These are phyloP conservation scores for Wasmannia auropunctata DNA, from an alignment of 1,140 invertebrate genomes.

Conservation along the genomic window DNA sequence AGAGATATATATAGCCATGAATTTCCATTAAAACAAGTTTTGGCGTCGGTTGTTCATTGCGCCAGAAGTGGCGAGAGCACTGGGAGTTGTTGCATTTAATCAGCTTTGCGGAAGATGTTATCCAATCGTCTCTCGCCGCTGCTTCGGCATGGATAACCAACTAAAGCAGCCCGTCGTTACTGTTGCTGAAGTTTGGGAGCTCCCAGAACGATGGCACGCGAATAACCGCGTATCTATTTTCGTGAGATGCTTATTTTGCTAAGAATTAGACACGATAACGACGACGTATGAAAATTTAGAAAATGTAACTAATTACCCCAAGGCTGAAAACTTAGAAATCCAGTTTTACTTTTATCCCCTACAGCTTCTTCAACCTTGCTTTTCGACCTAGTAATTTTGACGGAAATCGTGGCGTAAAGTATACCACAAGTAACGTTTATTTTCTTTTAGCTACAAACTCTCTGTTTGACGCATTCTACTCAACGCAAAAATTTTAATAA, in stretches of 20 bases:
- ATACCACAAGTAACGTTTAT: background rate
- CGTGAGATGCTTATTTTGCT: background rate
- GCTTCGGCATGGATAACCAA: constrained; percentile 28
- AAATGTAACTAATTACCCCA: background rate
- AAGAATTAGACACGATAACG: background rate
- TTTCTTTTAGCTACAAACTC: background rate
- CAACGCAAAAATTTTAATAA: background rate
- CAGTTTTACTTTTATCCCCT: background rate
- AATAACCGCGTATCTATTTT: constrained; percentile 35
- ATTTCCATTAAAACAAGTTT: constrained; percentile 27
- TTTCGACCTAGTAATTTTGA: background rate
- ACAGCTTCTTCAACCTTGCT: background rate
- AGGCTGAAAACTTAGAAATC: background rate
- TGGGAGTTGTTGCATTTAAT: constrained; percentile 51
- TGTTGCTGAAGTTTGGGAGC: constrained; percentile 30
- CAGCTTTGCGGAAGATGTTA: constrained; percentile 44
- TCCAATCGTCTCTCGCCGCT: constrained; percentile 28
- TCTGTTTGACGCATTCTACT: background rate
- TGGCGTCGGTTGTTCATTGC: background rate
- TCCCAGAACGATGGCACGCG: background rate
- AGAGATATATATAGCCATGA: background rate
- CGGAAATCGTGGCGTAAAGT: background rate
- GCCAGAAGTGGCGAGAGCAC: background rate
- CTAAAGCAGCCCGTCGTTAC: constrained; percentile 29
- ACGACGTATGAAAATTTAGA: background rate